These are phyloP conservation scores for Acanthosepion esculentum DNA, from an alignment of 2,888 invertebrate species.

Conservation along the genomic window DNA sequence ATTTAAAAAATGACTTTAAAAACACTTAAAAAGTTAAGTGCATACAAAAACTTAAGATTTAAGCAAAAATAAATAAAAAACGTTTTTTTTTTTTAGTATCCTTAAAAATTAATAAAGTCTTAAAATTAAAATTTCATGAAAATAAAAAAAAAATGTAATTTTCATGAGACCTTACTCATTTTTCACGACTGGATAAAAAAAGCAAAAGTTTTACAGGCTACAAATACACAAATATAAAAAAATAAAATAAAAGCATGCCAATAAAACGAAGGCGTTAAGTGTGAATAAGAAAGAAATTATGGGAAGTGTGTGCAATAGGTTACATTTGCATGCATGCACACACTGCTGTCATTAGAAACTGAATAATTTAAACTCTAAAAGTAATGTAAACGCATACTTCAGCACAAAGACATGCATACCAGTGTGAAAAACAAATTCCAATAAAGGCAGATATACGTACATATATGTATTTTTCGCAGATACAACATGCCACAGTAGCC, in stretches of 20 bases:
- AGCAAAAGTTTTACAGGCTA: too few relatives aligned
- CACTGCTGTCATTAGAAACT: background rate
- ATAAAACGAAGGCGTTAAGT: background rate
- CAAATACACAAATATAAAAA: background rate
- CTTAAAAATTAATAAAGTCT: background rate
- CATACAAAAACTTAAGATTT: too few relatives aligned
- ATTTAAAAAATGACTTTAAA: too few relatives aligned
- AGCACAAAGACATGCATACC: background rate
- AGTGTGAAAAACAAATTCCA: too few relatives aligned
- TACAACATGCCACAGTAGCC: slow-evolving; percentile 33
- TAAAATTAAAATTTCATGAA: too few relatives aligned
- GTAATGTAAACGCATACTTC: background rate
- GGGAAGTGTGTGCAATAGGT: background rate
- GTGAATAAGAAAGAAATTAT: background rate
- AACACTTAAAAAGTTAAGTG: too few relatives aligned
- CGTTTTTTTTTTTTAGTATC: too few relatives aligned
- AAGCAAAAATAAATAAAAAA: slow-evolving; percentile 52
- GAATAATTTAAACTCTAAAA: background rate
- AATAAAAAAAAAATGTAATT: background rate
- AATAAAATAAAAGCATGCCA: background rate
- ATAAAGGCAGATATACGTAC: slow-evolving; percentile 15
- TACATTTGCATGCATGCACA: background rate
- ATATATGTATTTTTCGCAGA: slow-evolving; percentile 25
- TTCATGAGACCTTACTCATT: too few relatives aligned
- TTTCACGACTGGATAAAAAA: too few relatives aligned